Evolutionary conservation across 1,140 invertebrate genomes (phyloP), one percentile per base, ranked within the genome.

Genomic region (Bemisia tabaci): DNA sequence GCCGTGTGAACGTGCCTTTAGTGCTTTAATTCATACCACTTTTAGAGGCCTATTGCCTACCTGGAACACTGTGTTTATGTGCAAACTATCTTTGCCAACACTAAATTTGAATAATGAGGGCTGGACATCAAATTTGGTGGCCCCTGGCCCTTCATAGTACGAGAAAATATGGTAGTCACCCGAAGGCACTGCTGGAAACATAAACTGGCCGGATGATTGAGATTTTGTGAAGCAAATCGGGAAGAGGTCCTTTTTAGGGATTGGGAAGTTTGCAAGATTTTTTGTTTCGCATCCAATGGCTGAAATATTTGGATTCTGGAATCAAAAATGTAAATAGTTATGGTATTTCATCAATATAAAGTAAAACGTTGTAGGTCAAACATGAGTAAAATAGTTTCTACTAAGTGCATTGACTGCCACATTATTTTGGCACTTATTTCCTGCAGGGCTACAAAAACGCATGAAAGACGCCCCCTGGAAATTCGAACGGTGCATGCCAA

Each of bases 151-250:
- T 70, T 82, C 80, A 70, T 87, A 87, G 70, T 83, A 80, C 1
- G 88, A 85, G 22, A 86, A 75, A 22, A 93, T 68, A 65, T 81
- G 82, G 74, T 95, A 97, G 65, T 85, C 81, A 21, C 92, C 94
- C 62, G 87, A 83, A 1, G 88, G 84, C 0, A 97, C 79, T 58
- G 85, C 79, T 26, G 85, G 84, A 74, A 97, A 96, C 2, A 75
- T 75, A 77, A 95, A 97, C 70, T 82, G 81, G 12, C 95, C 95
- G 63, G 80, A 82, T 64, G 81, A 77, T 69, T 88, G 83, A 0
- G 93, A 90, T 1, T 78, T 79, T 12, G 89, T 83, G 73, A 89
- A 83, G 74, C 94, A 97, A n/a, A 94, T 76, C 0, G 84, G 82
- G 5, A 48, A 9, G 5, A 48, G 17, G 17, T 48, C 33, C 5